Evolutionary conservation across 2,797 vertebrate species (phyloP), one percentile per base, ranked within the genome.

Genomic region (Channallabes apus): DNA sequence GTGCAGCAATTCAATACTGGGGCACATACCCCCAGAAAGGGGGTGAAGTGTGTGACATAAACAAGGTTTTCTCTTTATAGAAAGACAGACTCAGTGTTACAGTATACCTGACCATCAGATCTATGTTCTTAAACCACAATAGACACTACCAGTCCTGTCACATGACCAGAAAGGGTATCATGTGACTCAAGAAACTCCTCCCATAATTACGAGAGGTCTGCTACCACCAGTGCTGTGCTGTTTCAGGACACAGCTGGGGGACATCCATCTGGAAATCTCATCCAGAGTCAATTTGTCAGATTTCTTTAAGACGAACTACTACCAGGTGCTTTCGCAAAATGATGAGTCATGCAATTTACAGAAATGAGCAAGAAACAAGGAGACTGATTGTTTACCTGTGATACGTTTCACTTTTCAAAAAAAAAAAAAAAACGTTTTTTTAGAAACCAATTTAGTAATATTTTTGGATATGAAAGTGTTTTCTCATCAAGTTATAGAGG

Each of bases 11-110:
- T 46, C 8, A 46, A 46, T 46, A 46, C 41, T 46, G 9, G 41
- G 41, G 7, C 41, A 41, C 41, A 41, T 41, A 41, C 41, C 41
- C 8, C 8, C 6, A 5, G 38, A 41, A 7, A 41, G 38, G 38
- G 38, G 38, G n/a, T 18, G 9, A 7, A 75, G 29, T 46, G 67
- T 38, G 35, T 69, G 29, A 72, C 6, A 41, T 24, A n/a, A 46
- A 12, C 4, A 32, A 11, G 6, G 17, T 32, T 32, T 32, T 58
- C 17, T 32, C 18, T 32, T 12, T 4, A 2, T 58, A 68, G 93
- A 86, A 93, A 94, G 94, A 95, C 95, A 93, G 88, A 89, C 93
- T 90, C 91, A 92, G 91, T 94, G 93, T 91, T 91, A 84, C n/a
- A n/a, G n/a, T n/a, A n/a, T 85, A 86, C 84, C 84, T 83, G 41